Evolutionary conservation across 2,888 invertebrate species (phyloP).

Genomic region (Cerastis leucographa): DNA sequence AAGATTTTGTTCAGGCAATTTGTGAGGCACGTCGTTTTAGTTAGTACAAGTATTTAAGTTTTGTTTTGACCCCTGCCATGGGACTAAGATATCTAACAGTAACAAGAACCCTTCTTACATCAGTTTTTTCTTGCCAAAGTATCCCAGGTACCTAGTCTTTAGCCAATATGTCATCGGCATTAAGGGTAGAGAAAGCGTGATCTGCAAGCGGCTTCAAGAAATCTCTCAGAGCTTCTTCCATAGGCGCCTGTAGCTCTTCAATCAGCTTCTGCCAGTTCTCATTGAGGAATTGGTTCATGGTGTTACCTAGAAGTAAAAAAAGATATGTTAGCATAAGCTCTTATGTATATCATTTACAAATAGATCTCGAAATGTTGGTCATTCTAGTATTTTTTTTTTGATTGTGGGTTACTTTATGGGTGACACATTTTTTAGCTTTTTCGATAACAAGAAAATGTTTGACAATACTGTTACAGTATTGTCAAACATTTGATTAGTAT

Average conservation of each 20-base stretch:
- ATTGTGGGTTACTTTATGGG: no score
- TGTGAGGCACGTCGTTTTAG: not conserved
- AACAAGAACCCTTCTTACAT: not conserved
- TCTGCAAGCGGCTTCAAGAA: slow-evolving; percentile 86
- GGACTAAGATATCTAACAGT: not conserved
- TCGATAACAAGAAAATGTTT: no score
- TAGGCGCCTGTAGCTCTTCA: slow-evolving; percentile 92
- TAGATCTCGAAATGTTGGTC: no score
- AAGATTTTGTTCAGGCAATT: not conserved
- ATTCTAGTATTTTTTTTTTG: no score
- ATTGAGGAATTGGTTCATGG: slow-evolving; percentile 94
- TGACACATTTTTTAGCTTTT: no score
- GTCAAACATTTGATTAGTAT: not conserved
- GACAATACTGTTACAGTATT: no score
- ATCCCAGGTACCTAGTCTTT: slow-evolving; percentile 21
- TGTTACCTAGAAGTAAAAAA: slow-evolving; percentile 86
- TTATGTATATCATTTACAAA: not conserved
- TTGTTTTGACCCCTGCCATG: not conserved
- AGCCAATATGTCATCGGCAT: slow-evolving; percentile 84
- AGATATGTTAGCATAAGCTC: not conserved
- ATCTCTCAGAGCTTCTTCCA: slow-evolving; percentile 90
- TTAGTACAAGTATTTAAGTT: not conserved
- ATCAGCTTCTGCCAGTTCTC: slow-evolving; percentile 94
- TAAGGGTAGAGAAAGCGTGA: slow-evolving; percentile 82
- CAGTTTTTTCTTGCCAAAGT: not conserved